Conservation (phyloP, 2,113 vertebrate species). For the Alces alces region DNA sequence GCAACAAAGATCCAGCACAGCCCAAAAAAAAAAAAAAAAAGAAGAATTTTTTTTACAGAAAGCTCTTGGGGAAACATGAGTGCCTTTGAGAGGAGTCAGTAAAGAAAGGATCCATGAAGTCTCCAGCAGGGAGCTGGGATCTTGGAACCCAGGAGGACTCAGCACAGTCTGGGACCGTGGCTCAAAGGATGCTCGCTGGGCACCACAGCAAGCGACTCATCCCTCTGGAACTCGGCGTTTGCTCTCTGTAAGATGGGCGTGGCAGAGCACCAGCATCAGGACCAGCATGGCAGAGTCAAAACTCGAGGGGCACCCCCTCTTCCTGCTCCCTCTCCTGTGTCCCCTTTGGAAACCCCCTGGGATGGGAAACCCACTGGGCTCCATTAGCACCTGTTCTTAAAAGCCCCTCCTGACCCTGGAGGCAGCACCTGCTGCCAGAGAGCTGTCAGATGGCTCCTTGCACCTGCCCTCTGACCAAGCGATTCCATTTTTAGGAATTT, state of each 20-base stretch:
- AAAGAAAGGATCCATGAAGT: background rate
- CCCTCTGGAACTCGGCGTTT: background rate
- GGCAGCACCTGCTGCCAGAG: background rate
- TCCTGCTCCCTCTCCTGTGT: background rate
- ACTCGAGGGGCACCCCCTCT: background rate
- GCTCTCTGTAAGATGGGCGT: accelerated
- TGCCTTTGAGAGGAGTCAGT: background rate
- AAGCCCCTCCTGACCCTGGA: background rate
- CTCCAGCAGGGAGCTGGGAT: background rate
- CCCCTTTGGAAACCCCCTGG: background rate
- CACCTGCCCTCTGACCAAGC: background rate
- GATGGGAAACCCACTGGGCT: background rate
- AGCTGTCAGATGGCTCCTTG: background rate
- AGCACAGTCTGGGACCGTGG: background rate
- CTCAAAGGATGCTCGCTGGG: background rate
- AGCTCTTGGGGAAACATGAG: background rate
- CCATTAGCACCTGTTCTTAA: background rate
- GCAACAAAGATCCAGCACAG: background rate
- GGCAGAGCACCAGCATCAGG: background rate
- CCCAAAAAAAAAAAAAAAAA: background rate
- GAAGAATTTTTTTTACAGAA: background rate
- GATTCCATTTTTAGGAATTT: background rate
- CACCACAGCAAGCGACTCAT: background rate
- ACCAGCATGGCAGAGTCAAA: background rate
- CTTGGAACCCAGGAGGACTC: background rate